These are phyloP conservation scores for Tragulus kanchil DNA, from an alignment of 2,113 vertebrate genomes.

Conservation along the genomic window DNA sequence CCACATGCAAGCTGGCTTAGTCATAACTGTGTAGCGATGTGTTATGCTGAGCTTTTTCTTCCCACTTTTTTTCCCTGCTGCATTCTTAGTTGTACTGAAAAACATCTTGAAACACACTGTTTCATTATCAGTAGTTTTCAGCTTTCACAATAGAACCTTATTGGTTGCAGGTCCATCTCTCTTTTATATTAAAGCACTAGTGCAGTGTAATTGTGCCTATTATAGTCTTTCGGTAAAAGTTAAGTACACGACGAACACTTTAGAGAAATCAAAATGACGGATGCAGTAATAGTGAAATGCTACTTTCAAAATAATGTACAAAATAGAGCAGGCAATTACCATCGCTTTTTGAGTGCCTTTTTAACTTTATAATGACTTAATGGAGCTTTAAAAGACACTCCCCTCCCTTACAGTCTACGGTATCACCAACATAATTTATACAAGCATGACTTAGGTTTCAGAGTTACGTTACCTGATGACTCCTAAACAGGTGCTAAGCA, in stretches of 20 bases:
- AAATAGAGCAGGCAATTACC: constrained; percentile 58
- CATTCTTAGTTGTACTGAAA: constrained; percentile 51
- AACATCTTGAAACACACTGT: constrained; percentile 32
- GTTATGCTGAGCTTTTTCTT: not conserved
- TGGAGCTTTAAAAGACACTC: constrained; percentile 88
- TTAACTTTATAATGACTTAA: constrained; percentile 81
- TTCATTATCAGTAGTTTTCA: constrained; percentile 12
- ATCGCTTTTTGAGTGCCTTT: constrained; percentile 88
- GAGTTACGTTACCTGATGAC: constrained; percentile 80
- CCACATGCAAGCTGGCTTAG: constrained; percentile 58
- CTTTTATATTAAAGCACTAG: constrained; percentile 61
- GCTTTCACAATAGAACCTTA: constrained; percentile 76
- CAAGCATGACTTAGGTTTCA: constrained; percentile 79
- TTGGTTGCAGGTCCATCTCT: constrained; percentile 36
- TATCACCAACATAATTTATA: constrained; percentile 56
- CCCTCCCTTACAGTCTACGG: constrained; percentile 65
- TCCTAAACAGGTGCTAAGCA: constrained; percentile 87
- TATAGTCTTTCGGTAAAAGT: constrained; percentile 67
- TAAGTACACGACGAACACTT: constrained; percentile 43
- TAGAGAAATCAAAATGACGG: constrained; percentile 72
- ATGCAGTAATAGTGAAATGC: constrained; percentile 57
- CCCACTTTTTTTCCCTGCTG: not conserved
- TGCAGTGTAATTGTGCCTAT: constrained; percentile 66
- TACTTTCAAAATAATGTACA: constrained; percentile 47
- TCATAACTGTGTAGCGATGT: constrained; percentile 12